A percentile compares a stretch with the other conserved stretches of the same genome.
Conservation (phyloP, 2,888 invertebrate species). For the Cosmopolites sordidus region DNA sequence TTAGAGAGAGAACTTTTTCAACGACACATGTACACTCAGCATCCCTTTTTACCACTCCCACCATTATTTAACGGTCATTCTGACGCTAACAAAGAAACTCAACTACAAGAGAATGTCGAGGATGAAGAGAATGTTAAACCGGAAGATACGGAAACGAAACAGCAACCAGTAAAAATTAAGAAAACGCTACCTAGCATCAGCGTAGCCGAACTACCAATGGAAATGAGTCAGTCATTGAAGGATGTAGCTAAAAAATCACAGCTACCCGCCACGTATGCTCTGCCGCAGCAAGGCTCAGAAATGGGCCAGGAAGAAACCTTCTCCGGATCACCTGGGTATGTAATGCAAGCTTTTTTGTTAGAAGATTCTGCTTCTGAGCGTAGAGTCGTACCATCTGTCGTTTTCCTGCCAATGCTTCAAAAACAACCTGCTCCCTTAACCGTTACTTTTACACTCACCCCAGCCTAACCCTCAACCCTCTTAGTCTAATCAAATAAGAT, state of each 20-base stretch:
- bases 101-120: constrained; percentile 31
- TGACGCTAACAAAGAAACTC: constrained; percentile 37
- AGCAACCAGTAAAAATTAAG: constrained; percentile 9
- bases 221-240: constrained; percentile 51
- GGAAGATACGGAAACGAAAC: constrained; percentile 18
- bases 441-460: constrained; percentile 89
- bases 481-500: constrained; percentile 20
- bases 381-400: constrained; percentile 84
- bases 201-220: constrained; percentile 41
- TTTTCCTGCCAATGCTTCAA: constrained; percentile 89
- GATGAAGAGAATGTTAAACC: constrained; percentile 33
- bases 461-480: constrained; percentile 61
- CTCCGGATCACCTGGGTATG: constrained; percentile 50
- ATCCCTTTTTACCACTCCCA: constrained; percentile 49
- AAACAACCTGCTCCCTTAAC: constrained; percentile 81
- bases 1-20: constrained; percentile 57
- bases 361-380: constrained; percentile 55
- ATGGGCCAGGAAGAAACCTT: constrained; percentile 32
- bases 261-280: constrained; percentile 61
- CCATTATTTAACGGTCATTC: constrained; percentile 47
- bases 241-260: constrained; percentile 55
- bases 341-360: constrained; percentile 91
- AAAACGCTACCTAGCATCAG: constrained; percentile 32
- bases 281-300: constrained; percentile 50
- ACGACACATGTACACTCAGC: constrained; percentile 61